Evolutionary conservation across 2,888 invertebrate genomes (phyloP).

Genomic region (Drosophila differens): DNA sequence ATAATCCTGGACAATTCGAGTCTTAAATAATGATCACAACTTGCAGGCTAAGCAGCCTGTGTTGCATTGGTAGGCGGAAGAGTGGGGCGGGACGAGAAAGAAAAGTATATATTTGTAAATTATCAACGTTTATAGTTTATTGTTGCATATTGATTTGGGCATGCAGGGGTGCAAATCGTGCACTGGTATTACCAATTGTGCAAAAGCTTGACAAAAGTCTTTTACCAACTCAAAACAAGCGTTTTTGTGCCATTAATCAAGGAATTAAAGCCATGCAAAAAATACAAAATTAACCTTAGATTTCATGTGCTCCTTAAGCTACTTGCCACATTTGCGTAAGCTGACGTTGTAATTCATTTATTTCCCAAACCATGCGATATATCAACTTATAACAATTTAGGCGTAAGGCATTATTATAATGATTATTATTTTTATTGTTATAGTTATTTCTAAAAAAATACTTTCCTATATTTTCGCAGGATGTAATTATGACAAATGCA

Average conservation of each 20-base stretch:
- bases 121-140: slow-evolving; percentile 32
- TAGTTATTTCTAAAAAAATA: not conserved
- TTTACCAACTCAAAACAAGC: not conserved
- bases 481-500: slow-evolving; percentile 39
- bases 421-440: not conserved
- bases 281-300: no score
- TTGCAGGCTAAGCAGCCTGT: slow-evolving; percentile 46
- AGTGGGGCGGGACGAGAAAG: slow-evolving; percentile 30
- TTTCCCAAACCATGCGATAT: not conserved
- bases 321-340: not conserved
- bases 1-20: slow-evolving; percentile 45
- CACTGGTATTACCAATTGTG: slow-evolving; percentile 9
- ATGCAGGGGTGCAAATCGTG: slow-evolving; percentile 52
- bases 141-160: slow-evolving; percentile 30
- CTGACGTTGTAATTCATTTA: not conserved
- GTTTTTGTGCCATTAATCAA: not conserved
- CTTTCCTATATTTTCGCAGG: not conserved
- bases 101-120: slow-evolving; percentile 46
- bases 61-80: not conserved
- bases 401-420: not conserved
- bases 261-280: not conserved
- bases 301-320: not conserved
- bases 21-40: slow-evolving; percentile 28
- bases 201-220: not conserved
- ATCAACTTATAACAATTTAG: not conserved